Evolutionary conservation across 2,888 invertebrate genomes (phyloP).

Genomic region (Papilio elwesi): DNA sequence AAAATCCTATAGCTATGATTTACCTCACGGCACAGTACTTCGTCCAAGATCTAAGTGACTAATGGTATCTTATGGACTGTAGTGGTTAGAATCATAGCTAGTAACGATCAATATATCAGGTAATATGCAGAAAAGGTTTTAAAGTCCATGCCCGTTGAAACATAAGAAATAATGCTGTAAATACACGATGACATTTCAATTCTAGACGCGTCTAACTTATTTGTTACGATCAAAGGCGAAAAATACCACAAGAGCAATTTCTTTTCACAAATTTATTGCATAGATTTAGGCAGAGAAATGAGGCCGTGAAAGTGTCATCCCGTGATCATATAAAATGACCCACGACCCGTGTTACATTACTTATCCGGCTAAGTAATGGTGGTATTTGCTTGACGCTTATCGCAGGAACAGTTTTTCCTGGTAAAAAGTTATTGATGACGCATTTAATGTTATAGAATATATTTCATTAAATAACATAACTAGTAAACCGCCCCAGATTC

Average conservation of each 20-base stretch:
- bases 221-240: not conserved
- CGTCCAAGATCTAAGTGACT: no score
- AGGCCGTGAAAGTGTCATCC: slow-evolving; percentile 11
- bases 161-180: not conserved
- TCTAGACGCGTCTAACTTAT: not conserved
- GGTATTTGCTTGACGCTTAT: slow-evolving; percentile 3
- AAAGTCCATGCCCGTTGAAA: no score
- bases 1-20: no score
- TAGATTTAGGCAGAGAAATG: slow-evolving; percentile 18
- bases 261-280: slow-evolving; percentile 7
- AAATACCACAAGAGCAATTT: slow-evolving; percentile 5
- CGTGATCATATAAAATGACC: slow-evolving; percentile 19
- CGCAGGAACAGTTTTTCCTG: not conserved
- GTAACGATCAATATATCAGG: no score
- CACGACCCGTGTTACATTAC: slow-evolving; percentile 18
- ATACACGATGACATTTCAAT: not conserved
- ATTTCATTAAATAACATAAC: no score
- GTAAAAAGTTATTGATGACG: no score
- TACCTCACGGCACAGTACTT: no score
- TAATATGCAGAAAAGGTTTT: no score
- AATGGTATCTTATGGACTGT: no score
- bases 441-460: no score
- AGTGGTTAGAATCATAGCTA: no score
- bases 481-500: no score
- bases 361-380: slow-evolving; percentile 4